Base-by-base conservation (phyloP, 2,888 invertebrate species). In the Eristalis pertinax region DNA sequence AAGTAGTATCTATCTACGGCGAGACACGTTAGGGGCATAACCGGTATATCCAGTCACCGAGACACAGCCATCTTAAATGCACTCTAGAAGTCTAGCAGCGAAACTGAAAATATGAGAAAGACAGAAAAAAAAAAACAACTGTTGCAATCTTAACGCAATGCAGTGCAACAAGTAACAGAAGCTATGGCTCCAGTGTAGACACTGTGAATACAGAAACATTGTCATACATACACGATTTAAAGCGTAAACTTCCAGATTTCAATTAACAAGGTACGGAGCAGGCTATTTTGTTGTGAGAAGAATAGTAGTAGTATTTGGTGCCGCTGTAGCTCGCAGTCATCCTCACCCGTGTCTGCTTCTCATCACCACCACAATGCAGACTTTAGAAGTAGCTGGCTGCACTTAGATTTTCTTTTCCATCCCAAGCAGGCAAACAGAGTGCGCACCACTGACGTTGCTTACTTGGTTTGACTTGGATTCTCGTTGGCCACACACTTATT, bases 1-100 rank as follows among this genome's bases (percentile, higher is more conserved):
- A 86, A 83, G 70, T 74, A 67, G 62, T 84, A 79, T 62, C 35
- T 43, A 58, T 68, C 63, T 38, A 35, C 35, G 26, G 56, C 67
- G 73, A 70, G 83, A 86, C 78, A 79, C 75, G 78, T 79, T 76
- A 67, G 78, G 69, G 78, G 68, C 76, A 80, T 76, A 87, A 83
- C 89, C 88, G 88, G 84, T 84, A 80, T 79, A 79, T 75, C 88
- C 82, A 89, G 88, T 88, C 84, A 76, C 24, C 63, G 62, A 83
- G 62, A 56, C 70, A 80, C 43, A 78, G 41, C 82, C 83, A 83
- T 79, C 82, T 78, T 50, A 19, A 86, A 74, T 86, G 77, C 82
- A 74, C 26, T 43, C 65, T 22, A 22, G 13, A 67, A 38, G 85
- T 74, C 78, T 83, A 78, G 56, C 67, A 83, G 86, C 86, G 83